Percentiles rank a stretch among this genome's conserved stretches.
These are phyloP conservation scores for Meriones unguiculatus DNA, from an alignment of 2,113 vertebrate genomes.

Conservation along the genomic window DNA sequence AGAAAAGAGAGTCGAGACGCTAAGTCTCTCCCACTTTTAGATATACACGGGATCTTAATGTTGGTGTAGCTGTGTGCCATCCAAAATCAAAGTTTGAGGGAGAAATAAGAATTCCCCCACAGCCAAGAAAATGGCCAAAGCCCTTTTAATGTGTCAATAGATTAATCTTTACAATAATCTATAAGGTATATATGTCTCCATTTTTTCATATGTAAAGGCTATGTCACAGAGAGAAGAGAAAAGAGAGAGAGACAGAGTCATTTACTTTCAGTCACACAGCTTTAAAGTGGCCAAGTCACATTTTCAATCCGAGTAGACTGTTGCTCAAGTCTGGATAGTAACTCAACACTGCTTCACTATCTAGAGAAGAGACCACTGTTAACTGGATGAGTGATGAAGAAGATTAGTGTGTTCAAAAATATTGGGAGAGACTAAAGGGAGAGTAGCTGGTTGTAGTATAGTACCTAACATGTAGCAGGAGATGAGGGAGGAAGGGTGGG, in stretches of 20 bases:
- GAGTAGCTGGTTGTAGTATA: neutral
- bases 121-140: neutral
- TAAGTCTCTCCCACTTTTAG: neutral
- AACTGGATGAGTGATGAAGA: neutral
- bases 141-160: neutral
- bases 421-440: neutral
- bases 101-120: neutral
- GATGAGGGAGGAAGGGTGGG: too few species aligned
- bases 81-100: neutral
- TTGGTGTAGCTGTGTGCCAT: neutral
- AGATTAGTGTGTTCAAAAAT: neutral
- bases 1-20: neutral
- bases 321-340: neutral
- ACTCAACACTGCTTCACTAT: neutral
- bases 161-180: neutral
- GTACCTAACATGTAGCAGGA: neutral
- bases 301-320: neutral
- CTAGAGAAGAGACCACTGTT: neutral
- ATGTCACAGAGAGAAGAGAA: neutral
- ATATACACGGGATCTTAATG: neutral
- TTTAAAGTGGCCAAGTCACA: neutral
- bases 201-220: slow-evolving; percentile 32
- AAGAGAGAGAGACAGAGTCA: neutral
- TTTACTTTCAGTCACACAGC: slow-evolving; percentile 17
- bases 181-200: neutral